A percentile compares a stretch with the other conserved stretches of the same genome.
Conservation (phyloP, 2,113 vertebrate genomes). For the Neomonachus schauinslandi region DNA sequence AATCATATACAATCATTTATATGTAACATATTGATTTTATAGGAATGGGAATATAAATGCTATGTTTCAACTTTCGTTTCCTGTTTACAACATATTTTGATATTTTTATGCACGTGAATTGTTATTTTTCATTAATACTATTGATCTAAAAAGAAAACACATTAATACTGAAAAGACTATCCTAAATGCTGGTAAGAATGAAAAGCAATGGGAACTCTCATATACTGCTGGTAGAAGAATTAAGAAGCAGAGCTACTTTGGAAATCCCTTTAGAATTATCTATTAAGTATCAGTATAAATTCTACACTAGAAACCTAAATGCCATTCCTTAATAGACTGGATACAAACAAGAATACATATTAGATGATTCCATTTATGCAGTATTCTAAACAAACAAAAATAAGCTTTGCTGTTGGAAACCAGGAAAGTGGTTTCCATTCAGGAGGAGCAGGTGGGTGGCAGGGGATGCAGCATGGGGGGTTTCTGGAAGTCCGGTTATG, state of each 20-base stretch:
- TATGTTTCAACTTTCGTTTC: not conserved
- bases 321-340: not conserved
- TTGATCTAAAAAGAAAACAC: not conserved
- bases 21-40: not conserved
- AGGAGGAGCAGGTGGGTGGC: fast-evolving
- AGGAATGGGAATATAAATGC: not conserved
- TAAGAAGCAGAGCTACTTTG: not conserved
- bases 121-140: not conserved
- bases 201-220: not conserved
- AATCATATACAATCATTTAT: not conserved
- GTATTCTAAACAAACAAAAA: not conserved
- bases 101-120: not conserved
- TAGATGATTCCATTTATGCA: not conserved
- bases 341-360: not conserved
- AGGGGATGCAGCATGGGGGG: fast-evolving
- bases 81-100: not conserved
- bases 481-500: not conserved
- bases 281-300: not conserved
- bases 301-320: not conserved
- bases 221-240: not conserved
- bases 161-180: not conserved
- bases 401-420: not conserved
- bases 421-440: too few relatives aligned
- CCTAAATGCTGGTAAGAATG: not conserved
- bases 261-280: not conserved